phyloP scores from a whole-genome alignment of 1,140 invertebrate genomes.

The Heliothis virescens region DNA sequence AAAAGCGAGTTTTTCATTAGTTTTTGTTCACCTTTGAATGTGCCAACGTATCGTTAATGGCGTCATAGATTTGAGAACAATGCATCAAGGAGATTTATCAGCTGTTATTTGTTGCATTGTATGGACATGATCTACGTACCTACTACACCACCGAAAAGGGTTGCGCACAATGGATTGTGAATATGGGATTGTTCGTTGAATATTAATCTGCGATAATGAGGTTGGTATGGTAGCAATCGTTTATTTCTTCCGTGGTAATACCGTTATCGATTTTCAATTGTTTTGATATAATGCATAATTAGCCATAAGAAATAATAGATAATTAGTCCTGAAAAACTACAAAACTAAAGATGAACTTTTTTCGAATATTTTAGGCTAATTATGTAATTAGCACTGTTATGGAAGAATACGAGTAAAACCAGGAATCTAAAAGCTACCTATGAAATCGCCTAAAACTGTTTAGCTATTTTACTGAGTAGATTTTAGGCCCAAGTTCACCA shows the following conservation, averaged over 20 bases:
- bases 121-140: slow-evolving; percentile 13
- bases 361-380: too few relatives aligned
- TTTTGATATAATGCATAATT: too few relatives aligned
- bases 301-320: too few relatives aligned
- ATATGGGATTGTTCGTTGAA: background rate
- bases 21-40: slow-evolving; percentile 41
- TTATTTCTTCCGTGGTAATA: slow-evolving; percentile 10
- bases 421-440: too few relatives aligned
- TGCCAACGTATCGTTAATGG: slow-evolving; percentile 36
- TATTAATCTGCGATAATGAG: slow-evolving; percentile 6
- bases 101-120: slow-evolving; percentile 28
- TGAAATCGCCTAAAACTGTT: too few relatives aligned
- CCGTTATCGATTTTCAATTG: background rate
- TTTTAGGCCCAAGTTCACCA: too few relatives aligned
- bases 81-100: slow-evolving; percentile 50
- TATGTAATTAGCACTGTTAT: too few relatives aligned
- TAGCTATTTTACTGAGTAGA: too few relatives aligned
- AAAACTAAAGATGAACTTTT: too few relatives aligned
- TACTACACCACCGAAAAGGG: slow-evolving; percentile 18
- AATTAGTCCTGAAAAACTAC: too few relatives aligned
- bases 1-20: slow-evolving; percentile 41
- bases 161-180: slow-evolving; percentile 35
- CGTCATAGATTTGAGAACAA: slow-evolving; percentile 65
- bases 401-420: too few relatives aligned
- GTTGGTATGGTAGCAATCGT: background rate